Base-by-base conservation (phyloP, 1,140 invertebrate genomes). In the Epicauta chinensis region DNA sequence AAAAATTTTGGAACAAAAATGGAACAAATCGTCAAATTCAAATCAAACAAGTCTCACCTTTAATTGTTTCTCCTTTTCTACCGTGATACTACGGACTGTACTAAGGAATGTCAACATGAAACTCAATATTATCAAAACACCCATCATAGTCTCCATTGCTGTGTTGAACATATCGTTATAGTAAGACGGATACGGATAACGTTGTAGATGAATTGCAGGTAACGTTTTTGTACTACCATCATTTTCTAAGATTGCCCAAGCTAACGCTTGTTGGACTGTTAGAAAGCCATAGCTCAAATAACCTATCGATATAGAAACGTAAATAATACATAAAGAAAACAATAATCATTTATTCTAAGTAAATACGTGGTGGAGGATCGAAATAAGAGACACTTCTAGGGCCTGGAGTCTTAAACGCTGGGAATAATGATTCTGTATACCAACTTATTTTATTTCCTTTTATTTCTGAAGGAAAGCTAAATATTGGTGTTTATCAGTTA, bases 31-130 rank as follows among this genome's bases (percentile, higher is more conserved):
- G 11, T 12, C 35, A 5, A 12, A n/a, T n/a, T 37, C 9, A n/a
- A 14, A 16, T 39, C 13, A 37, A 12, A 4, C 4, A 37, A 37
- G 12, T 3, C n/a, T 47, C 66, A 79, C 77, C 72, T 83, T 84
- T 5, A 84, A 57, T 55, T 83, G 81, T 51, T 77, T 72, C 58
- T 83, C 81, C 61, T 82, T 82, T 56, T 83, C 81, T 0, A 68
- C 68, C 2, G 80, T 79, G 30, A 83, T 77, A 39, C 75, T 75
- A 64, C 83, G 89, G 5, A 89, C 83, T 17, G 87, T 84, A 65
- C 88, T 87, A 6, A 89, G 83, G 48, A 83, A 82, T 0, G 88
- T 82, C 66, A 87, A 85, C 2, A 86, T 78, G 62, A 88, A 89
- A 61, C 84, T 86, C 1, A 91, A 65, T 74, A 90, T 78, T 43